Percentiles rank a stretch among this genome's conserved stretches.
Conservation (phyloP, 1,140 invertebrate genomes). For the Drosophila biarmipes region DNA sequence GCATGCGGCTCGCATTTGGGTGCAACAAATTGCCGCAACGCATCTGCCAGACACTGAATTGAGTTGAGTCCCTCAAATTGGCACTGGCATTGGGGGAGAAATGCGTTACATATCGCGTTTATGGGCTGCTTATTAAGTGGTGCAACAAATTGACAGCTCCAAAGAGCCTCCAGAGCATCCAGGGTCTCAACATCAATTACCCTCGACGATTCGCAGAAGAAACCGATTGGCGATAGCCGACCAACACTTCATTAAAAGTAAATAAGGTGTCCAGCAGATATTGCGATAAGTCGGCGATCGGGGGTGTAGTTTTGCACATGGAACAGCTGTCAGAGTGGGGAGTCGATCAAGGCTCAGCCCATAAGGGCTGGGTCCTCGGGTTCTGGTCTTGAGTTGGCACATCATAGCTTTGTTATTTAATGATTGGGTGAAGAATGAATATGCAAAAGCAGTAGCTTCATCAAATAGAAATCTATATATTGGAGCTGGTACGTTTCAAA, state of each 20-base stretch:
- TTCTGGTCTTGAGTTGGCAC: neutral
- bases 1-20: conserved; percentile 70
- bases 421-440: neutral
- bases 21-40: conserved; percentile 70
- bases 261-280: conserved; percentile 68
- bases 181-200: conserved; percentile 57
- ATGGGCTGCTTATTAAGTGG: conserved; percentile 67
- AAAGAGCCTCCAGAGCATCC: conserved; percentile 20
- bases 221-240: neutral
- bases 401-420: neutral
- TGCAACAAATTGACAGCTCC: conserved; percentile 64
- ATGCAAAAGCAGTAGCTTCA: no score
- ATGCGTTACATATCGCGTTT: conserved; percentile 61
- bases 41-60: conserved; percentile 62
- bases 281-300: conserved; percentile 35
- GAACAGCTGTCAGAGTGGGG: neutral
- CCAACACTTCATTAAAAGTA: conserved; percentile 76
- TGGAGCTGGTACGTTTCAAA: no score
- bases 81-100: conserved; percentile 57
- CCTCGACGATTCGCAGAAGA: conserved; percentile 39
- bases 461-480: no score
- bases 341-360: neutral
- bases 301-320: conserved; percentile 18
- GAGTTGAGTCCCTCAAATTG: conserved; percentile 63
- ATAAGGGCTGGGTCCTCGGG: neutral